Evolutionary conservation across 92 coral and sea anemone species (phyloP).

Genomic region (Chrysogorgia sp.): DNA sequence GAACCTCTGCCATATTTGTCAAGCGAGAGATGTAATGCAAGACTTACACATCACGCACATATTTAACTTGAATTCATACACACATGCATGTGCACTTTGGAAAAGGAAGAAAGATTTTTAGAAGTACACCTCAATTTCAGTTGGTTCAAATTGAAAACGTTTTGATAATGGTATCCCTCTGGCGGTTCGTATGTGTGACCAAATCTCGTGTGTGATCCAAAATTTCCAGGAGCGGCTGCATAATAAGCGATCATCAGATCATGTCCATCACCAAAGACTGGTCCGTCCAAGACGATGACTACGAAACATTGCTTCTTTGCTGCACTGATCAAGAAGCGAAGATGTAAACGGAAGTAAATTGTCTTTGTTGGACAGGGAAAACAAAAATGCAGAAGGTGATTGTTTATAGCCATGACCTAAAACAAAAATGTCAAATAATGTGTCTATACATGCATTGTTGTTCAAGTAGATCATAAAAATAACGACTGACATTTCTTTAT

Average conservation of each 20-base stretch:
- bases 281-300: not conserved
- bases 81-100: too few relatives aligned
- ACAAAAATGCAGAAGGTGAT: not conserved
- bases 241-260: not conserved
- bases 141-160: not conserved
- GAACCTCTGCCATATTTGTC: too few relatives aligned
- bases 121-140: slow-evolving; percentile 17
- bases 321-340: not conserved
- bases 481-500: too few relatives aligned
- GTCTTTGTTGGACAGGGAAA: slow-evolving; percentile 7
- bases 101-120: not conserved
- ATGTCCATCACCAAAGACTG: slow-evolving; percentile 1
- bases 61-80: too few relatives aligned
- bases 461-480: too few relatives aligned
- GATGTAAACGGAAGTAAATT: slow-evolving; percentile 10
- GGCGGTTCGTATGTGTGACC: slow-evolving; percentile 16
- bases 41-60: not conserved
- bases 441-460: too few relatives aligned
- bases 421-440: too few relatives aligned
- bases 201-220: not conserved
- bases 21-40: too few relatives aligned
- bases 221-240: not conserved
- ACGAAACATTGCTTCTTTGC: not conserved
- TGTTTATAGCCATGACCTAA: not conserved
- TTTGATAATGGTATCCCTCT: not conserved